Base-by-base conservation (phyloP, 2,113 vertebrate species). In the Physeter macrocephalus region DNA sequence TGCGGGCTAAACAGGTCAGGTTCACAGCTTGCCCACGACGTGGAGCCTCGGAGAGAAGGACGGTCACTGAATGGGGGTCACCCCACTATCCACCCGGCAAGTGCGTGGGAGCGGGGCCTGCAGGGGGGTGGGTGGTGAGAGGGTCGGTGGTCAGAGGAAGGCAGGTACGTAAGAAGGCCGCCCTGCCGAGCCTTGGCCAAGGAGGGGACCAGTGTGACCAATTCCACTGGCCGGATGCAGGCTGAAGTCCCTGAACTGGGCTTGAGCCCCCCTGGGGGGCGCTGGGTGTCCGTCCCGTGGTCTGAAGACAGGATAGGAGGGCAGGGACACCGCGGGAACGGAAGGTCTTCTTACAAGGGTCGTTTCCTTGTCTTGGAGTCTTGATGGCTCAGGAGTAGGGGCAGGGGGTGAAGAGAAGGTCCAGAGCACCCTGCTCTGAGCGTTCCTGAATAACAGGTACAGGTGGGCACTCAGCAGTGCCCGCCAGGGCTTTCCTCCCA, bases 81-180 rank as follows among this genome's bases (percentile, higher is more conserved):
- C 8, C 5, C 12, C 10, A 2, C 12, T 23, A 5, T 14, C 46
- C n/a, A 25, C 18, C 8, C 0, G 1, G 36, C 66, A 41, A 18
- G 52, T 21, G 13, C 2, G 34, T 49, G 7, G 5, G 7, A 39
- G 49, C 39, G 29, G 41, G 11, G 3, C 11, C 1, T 12, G 27
- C 1, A 36, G 81, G 31, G 83, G 20, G 39, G 4, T 5, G 81
- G 31, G 83, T 15, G 39, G 4, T 5, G 43, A 41, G 23, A 25
- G 11, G n/a, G 0, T 29, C 80, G 1, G 29, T 9, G 61, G 8
- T 36, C 57, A 31, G 31, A 96, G 86, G 41, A 31, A 27, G 39
- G 31, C 0, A 1, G 49, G 12, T 21, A 31, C 15, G 23, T 0
- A 12, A 34, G 39, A 69, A 43, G n/a, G 31, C 34, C 12, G 8